Evolutionary conservation across 2,888 invertebrate species (phyloP), one percentile per base, ranked within the genome.

Genomic region (Pachliopta kotzebuea): DNA sequence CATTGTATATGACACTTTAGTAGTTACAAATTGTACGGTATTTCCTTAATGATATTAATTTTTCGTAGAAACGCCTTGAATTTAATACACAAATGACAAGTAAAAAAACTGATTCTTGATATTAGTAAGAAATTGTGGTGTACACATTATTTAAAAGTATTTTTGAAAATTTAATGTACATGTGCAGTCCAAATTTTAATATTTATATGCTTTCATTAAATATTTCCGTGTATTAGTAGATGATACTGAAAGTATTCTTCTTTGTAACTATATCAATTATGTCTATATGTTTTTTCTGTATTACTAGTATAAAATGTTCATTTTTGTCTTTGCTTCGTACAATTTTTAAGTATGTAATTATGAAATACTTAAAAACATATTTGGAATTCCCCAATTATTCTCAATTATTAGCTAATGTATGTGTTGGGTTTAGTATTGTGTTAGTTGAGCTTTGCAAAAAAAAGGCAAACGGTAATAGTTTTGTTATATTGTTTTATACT

Each of bases 1-100:
- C 84, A 81, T 80, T 76, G 71, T 24, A 26, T 58, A 45, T 49
- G 24, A 24, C 23, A 45, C n/a, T 45, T 45, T 45, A 45, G n/a
- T 45, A 14, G n/a, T 53, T 20, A 60, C 56, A 56, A 53, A 29
- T 37, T 55, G 59, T 52, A 42, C 29, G 45, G 11, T 45, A n/a
- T n/a, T 45, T n/a, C 18, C 18, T 45, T 45, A 4, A n/a, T n/a
- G n/a, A 45, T 45, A 45, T 45, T 45, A 18, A 45, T 45, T 45
- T 37, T 11, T 37, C 3, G 37, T 37, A 37, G 37, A 37, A 37
- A 37, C 2, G 11, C 4, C 37, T 37, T 37, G 11, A 37, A 11
- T 37, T 37, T 37, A 45, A n/a, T 2, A 8, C 9, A 2, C 37
- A 14, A 37, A 2, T 37, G 4, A n/a, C n/a, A n/a, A n/a, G 4